Percentiles rank a stretch among this genome's conserved stretches.
These are phyloP conservation scores for Ornithoptera alexandrae DNA, from an alignment of 2,888 invertebrate genomes.

Conservation along the genomic window DNA sequence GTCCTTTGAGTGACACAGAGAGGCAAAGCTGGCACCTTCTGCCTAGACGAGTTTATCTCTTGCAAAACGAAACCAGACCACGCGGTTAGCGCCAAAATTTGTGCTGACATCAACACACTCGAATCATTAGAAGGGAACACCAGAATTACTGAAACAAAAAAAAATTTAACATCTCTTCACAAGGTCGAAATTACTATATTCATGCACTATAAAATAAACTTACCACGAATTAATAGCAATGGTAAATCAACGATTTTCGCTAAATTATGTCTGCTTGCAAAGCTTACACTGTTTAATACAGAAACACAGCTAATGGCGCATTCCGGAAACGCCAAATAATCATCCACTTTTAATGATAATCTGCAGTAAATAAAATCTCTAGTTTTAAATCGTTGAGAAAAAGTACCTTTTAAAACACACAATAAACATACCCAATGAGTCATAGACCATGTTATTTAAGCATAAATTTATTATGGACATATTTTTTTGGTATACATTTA, in stretches of 20 bases:
- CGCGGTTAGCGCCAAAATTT: slow-evolving; percentile 56
- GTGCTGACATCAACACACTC: slow-evolving; percentile 57
- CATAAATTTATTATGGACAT: too few relatives aligned
- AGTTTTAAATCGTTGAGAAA: too few relatives aligned
- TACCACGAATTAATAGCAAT: slow-evolving; percentile 62
- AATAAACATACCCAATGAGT: too few relatives aligned
- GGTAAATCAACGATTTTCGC: slow-evolving; percentile 62
- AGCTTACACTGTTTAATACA: slow-evolving; percentile 67
- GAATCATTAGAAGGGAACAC: slow-evolving; percentile 70
- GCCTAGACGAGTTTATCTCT: slow-evolving; percentile 55
- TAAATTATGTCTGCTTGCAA: slow-evolving; percentile 56
- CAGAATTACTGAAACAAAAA: slow-evolving; percentile 55
- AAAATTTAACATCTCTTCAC: not conserved
- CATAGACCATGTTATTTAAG: too few relatives aligned
- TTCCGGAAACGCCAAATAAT: slow-evolving; percentile 70
- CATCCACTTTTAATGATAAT: slow-evolving; percentile 73
- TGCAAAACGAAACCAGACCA: slow-evolving; percentile 71
- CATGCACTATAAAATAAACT: slow-evolving; percentile 6
- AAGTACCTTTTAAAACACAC: too few relatives aligned
- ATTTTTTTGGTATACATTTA: too few relatives aligned
- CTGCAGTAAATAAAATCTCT: slow-evolving; percentile 35
- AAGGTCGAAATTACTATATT: not conserved
- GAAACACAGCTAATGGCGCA: slow-evolving; percentile 79
- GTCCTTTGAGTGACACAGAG: slow-evolving; percentile 52
- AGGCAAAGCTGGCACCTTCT: slow-evolving; percentile 63